These are phyloP conservation scores for Pseudomyrmex concolor DNA, from an alignment of 1,140 invertebrate genomes.

Conservation along the genomic window DNA sequence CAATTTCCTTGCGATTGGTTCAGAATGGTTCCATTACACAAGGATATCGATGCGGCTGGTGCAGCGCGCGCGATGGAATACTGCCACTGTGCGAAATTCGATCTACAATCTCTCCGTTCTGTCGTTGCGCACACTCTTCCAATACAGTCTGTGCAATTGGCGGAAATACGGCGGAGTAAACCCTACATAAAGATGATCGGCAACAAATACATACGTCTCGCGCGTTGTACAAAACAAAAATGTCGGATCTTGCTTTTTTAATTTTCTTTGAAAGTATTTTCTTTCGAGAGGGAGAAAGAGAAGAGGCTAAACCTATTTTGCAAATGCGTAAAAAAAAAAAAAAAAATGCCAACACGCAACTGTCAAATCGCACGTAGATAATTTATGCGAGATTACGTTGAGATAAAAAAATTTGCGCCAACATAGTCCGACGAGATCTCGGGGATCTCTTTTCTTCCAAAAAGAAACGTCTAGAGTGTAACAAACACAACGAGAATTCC, in stretches of 20 bases:
- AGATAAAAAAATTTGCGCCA: slow-evolving; percentile 1
- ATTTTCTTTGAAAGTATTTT: neutral
- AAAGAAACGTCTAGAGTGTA: neutral
- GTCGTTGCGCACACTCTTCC: slow-evolving; percentile 21
- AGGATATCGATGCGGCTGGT: slow-evolving; percentile 56
- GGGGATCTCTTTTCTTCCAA: too few species aligned
- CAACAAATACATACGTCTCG: neutral
- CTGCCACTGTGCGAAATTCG: slow-evolving; percentile 52
- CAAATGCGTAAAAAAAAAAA: too few species aligned
- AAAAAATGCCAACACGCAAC: too few species aligned
- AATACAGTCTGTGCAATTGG: slow-evolving; percentile 49
- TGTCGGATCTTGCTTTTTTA: neutral
- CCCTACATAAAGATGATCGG: slow-evolving; percentile 17
- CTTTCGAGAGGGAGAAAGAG: neutral
- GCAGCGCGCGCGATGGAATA: slow-evolving; percentile 63
- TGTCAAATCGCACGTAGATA: too few species aligned
- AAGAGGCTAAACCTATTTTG: too few species aligned
- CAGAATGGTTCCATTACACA: slow-evolving; percentile 66
- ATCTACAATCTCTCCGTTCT: slow-evolving; percentile 53
- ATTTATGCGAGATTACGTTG: neutral
- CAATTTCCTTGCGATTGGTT: slow-evolving; percentile 43
- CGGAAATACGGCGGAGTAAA: slow-evolving; percentile 13
- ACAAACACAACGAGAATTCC: slow-evolving; percentile 22
- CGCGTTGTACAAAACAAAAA: neutral
- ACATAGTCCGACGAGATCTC: neutral